phyloP scores from a whole-genome alignment of 2,888 invertebrate species.

The Cerceris ruficornis region DNA sequence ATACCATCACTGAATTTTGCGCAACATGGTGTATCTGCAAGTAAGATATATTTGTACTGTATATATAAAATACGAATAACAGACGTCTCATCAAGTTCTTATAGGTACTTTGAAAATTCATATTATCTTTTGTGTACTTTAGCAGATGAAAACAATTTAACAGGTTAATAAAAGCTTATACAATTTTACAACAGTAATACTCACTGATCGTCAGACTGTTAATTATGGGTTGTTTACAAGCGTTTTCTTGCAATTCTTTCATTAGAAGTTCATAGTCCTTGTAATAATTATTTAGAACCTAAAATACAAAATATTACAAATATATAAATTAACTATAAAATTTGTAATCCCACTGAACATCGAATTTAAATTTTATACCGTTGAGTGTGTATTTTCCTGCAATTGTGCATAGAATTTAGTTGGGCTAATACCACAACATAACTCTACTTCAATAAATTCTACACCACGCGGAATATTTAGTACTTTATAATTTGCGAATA shows the following conservation, averaged over 20 bases:
- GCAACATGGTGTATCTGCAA: slow-evolving; percentile 84
- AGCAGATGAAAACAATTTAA: not conserved
- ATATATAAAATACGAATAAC: slow-evolving; percentile 2
- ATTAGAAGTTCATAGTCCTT: slow-evolving; percentile 82
- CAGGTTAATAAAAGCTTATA: not conserved
- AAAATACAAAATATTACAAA: not conserved
- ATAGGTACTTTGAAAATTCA: not conserved
- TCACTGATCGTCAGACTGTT: slow-evolving; percentile 82
- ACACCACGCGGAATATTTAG: slow-evolving; percentile 48
- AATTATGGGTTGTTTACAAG: slow-evolving; percentile 81
- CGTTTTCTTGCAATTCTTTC: slow-evolving; percentile 82
- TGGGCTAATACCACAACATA: slow-evolving; percentile 16
- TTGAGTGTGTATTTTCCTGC: slow-evolving; percentile 44
- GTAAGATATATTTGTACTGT: not conserved
- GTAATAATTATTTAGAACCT: slow-evolving; percentile 41
- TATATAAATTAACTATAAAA: not conserved
- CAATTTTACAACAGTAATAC: slow-evolving; percentile 15
- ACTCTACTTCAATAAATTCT: slow-evolving; percentile 53
- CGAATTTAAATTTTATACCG: slow-evolving; percentile 29
- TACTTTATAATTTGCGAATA: slow-evolving; percentile 19
- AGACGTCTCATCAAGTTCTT: not conserved
- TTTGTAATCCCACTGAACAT: not conserved
- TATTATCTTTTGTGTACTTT: not conserved
- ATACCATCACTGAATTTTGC: slow-evolving; percentile 85
- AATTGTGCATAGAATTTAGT: slow-evolving; percentile 41